phyloP scores from a whole-genome alignment of 2,888 invertebrate species.

The Diaprepes abbreviatus region DNA sequence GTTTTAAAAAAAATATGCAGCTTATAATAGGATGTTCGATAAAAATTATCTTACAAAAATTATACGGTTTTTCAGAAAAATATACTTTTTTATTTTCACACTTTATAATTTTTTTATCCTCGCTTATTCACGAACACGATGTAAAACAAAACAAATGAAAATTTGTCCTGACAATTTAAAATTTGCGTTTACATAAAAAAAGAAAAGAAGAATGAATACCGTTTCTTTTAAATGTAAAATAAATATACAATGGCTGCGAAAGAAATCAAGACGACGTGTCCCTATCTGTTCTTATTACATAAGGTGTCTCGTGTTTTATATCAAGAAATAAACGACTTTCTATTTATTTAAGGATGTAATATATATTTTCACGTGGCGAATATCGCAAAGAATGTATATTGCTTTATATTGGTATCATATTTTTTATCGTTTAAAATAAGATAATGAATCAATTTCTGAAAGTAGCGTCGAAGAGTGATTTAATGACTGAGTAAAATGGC shows the following conservation, averaged over 20 bases:
- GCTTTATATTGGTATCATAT: too few species aligned
- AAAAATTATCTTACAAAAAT: too few species aligned
- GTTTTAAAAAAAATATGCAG: too few species aligned
- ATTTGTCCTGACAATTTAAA: constrained; percentile 10
- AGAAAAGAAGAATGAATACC: background rate
- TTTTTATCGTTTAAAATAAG: too few species aligned
- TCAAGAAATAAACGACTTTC: background rate
- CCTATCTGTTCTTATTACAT: background rate
- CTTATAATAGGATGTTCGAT: too few species aligned
- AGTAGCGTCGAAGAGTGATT: too few species aligned
- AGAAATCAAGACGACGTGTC: constrained; percentile 1
- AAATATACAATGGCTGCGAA: background rate
- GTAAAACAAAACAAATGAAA: constrained; percentile 3
- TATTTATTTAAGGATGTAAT: background rate
- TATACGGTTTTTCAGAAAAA: background rate
- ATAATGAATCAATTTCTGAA: too few species aligned
- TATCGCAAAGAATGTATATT: too few species aligned
- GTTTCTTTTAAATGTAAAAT: background rate
- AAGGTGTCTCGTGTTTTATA: background rate
- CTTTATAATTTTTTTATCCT: too few species aligned
- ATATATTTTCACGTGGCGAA: background rate
- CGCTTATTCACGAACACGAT: background rate
- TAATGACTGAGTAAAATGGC: too few species aligned
- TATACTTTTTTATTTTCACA: too few species aligned
- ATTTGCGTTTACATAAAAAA: background rate